phyloP scores from a whole-genome alignment of 2,113 vertebrate genomes.

The Corydoras maculifer region DNA sequence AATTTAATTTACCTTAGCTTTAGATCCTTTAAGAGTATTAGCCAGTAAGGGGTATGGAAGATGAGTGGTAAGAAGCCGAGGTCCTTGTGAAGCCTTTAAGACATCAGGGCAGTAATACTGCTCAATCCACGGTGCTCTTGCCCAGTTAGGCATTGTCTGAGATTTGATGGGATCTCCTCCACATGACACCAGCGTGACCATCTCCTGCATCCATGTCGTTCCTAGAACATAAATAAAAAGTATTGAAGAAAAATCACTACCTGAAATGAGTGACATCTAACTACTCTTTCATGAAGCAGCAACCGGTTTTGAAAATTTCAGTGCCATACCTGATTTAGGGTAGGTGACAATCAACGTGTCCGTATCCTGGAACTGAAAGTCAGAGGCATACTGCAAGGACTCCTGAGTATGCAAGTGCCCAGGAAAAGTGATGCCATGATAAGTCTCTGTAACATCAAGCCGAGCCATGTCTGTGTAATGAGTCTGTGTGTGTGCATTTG shows the following conservation, averaged over 20 bases:
- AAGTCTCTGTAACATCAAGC: conserved; percentile 64
- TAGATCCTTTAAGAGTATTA: conserved; percentile 59
- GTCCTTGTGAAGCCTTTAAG: conserved; percentile 38
- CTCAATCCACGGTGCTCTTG: conserved; percentile 76
- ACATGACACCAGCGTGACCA: conserved; percentile 69
- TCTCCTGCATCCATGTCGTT: conserved; percentile 85
- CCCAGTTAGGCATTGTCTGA: conserved; percentile 74
- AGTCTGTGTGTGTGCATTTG: not conserved
- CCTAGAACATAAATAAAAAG: conserved; percentile 53
- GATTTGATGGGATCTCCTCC: conserved; percentile 55
- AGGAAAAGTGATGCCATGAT: conserved; percentile 63
- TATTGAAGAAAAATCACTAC: not conserved
- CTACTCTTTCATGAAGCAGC: not conserved
- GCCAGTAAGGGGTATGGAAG: conserved; percentile 65
- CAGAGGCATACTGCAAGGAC: conserved; percentile 60
- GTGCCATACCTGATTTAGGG: conserved; percentile 76
- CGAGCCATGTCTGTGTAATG: conserved; percentile 58
- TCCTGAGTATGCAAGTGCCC: conserved; percentile 75
- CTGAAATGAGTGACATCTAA: not conserved
- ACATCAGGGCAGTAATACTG: conserved; percentile 61
- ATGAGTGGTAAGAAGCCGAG: conserved; percentile 74
- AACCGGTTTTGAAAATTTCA: not conserved
- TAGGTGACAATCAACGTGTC: conserved; percentile 75
- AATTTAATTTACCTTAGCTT: conserved; percentile 63
- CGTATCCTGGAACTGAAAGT: conserved; percentile 64